phyloP scores from a whole-genome alignment of 2,113 vertebrate genomes.

The Poecile atricapillus region DNA sequence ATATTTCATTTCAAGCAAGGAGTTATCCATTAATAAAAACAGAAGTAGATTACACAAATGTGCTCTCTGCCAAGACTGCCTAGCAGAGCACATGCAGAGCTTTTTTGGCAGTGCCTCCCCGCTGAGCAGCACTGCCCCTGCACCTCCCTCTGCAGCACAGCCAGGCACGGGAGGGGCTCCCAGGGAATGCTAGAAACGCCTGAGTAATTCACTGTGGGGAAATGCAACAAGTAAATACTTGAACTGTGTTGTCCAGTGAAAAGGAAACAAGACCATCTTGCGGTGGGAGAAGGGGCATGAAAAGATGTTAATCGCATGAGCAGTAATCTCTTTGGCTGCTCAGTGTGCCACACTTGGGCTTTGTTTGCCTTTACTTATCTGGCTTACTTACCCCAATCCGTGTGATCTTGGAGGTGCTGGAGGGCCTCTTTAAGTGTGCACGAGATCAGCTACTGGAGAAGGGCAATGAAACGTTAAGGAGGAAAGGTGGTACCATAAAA shows the following conservation, averaged over 20 bases:
- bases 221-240: constrained; percentile 54
- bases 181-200: not conserved
- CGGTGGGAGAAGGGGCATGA: constrained; percentile 6
- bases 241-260: constrained; percentile 41
- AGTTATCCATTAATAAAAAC: constrained; percentile 29
- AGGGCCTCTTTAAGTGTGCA: constrained; percentile 31
- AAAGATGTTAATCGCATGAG: constrained; percentile 64
- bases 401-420: constrained; percentile 6
- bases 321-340: constrained; percentile 65
- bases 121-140: not conserved
- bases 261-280: constrained; percentile 66
- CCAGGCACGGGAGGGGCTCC: not conserved
- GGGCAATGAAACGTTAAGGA: constrained; percentile 29
- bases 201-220: not conserved
- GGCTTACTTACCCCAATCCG: constrained; percentile 31
- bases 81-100: not conserved
- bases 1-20: not conserved
- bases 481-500: constrained; percentile 15
- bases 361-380: constrained; percentile 66
- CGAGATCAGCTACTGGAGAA: constrained; percentile 18
- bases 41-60: not conserved
- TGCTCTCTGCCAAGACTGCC: not conserved
- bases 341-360: constrained; percentile 48
- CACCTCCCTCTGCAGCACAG: not conserved
- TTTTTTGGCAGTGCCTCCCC: not conserved